These are phyloP conservation scores for Butorides virescens DNA, from an alignment of 2,113 vertebrate species.

Conservation along the genomic window DNA sequence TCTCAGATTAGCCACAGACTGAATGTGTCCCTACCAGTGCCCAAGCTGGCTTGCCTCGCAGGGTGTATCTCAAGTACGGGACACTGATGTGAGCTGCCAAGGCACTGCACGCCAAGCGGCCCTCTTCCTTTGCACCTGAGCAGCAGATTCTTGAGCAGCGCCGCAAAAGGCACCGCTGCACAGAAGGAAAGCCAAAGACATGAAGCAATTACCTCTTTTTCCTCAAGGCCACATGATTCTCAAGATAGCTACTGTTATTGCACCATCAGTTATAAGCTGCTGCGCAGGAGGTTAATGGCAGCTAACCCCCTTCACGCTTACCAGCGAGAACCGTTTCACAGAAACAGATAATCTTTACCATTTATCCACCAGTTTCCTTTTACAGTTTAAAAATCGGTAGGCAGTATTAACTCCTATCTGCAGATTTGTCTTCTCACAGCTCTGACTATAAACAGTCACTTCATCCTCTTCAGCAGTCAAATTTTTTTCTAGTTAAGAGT, in stretches of 20 bases:
- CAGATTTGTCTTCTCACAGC: neutral
- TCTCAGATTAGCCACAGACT: neutral
- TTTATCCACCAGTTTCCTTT: neutral
- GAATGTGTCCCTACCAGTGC: neutral
- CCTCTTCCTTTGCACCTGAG: neutral
- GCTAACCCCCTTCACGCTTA: neutral
- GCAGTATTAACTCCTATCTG: neutral
- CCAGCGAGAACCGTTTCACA: neutral
- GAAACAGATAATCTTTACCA: neutral
- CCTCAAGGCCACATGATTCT: neutral
- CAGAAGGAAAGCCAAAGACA: neutral
- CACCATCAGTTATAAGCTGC: neutral
- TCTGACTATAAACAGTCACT: neutral
- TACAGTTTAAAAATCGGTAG: neutral
- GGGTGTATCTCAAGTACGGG: neutral
- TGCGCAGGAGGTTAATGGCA: neutral
- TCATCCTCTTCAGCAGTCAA: neutral
- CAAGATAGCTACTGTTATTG: neutral
- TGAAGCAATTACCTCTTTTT: neutral
- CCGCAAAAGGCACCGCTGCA: neutral
- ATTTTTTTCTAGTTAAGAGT: neutral
- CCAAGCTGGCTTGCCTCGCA: neutral
- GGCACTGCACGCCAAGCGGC: neutral
- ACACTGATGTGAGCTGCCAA: neutral
- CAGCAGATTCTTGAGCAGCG: neutral